phyloP scores from a whole-genome alignment of 2,113 vertebrate genomes.

The Phaethon lepturus region DNA sequence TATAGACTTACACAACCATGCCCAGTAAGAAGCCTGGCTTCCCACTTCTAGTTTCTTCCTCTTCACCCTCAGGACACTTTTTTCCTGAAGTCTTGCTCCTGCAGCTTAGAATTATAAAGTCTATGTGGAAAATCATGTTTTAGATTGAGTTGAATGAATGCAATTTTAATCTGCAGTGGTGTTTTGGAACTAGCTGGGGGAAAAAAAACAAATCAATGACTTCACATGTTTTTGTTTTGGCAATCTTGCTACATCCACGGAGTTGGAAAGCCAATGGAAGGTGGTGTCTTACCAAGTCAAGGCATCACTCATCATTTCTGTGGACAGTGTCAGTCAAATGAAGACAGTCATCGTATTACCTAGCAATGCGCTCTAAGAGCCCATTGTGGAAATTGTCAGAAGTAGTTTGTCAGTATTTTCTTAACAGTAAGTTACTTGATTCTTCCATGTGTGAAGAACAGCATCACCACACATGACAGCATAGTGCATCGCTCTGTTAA shows the following conservation, averaged over 20 bases:
- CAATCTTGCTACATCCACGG: not conserved
- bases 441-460: not conserved
- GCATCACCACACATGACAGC: rapidly evolving
- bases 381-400: not conserved
- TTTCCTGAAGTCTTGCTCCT: not conserved
- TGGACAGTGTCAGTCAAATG: not conserved
- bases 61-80: not conserved
- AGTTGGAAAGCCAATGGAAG: not conserved
- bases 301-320: not conserved
- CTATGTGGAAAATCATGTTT: not conserved
- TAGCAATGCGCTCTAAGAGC: not conserved
- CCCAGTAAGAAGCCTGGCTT: not conserved
- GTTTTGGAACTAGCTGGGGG: not conserved
- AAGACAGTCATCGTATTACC: not conserved
- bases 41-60: not conserved
- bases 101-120: not conserved
- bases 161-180: not conserved
- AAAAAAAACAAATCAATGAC: not conserved
- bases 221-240: not conserved
- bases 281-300: not conserved
- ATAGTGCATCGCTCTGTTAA: not conserved
- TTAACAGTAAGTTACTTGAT: not conserved
- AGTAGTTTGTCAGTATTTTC: not conserved
- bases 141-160: not conserved
- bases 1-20: not conserved